Percentiles rank a stretch among this genome's conserved stretches.
Conservation (phyloP, 2,888 invertebrate species). For the Monochamus alternatus region DNA sequence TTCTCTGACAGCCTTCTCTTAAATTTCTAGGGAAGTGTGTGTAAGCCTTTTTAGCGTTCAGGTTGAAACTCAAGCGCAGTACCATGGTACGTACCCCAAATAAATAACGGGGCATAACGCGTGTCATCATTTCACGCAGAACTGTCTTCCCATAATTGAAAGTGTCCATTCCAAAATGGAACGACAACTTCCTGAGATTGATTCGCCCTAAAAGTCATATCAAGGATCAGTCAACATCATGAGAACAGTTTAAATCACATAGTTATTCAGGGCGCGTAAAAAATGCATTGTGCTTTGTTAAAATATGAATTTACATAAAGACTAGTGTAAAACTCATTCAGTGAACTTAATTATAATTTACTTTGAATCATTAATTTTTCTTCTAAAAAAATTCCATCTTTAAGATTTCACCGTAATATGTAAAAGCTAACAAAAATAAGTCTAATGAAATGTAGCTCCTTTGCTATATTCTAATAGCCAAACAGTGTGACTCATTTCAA, state of each 20-base stretch:
- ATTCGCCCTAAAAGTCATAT: slow-evolving; percentile 49
- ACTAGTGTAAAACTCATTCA: too few species aligned
- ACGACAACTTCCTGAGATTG: slow-evolving; percentile 50
- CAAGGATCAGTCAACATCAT: slow-evolving; percentile 24
- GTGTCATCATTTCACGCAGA: slow-evolving; percentile 65
- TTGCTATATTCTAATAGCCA: too few species aligned
- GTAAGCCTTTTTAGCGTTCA: slow-evolving; percentile 47
- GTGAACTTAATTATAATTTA: too few species aligned
- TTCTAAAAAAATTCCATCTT: too few species aligned
- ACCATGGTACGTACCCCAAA: slow-evolving; percentile 62
- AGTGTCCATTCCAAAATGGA: slow-evolving; percentile 63
- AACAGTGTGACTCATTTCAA: too few species aligned
- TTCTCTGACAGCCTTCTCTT: slow-evolving; percentile 33
- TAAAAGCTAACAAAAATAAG: too few species aligned
- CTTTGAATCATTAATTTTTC: too few species aligned
- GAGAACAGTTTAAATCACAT: not conserved
- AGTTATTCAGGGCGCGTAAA: too few species aligned
- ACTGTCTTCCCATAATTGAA: slow-evolving; percentile 65
- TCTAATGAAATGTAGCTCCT: too few species aligned
- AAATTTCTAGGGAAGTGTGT: slow-evolving; percentile 33
- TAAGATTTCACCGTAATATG: too few species aligned
- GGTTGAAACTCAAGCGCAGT: slow-evolving; percentile 38
- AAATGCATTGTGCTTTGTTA: too few species aligned
- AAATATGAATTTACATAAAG: too few species aligned
- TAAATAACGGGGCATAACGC: slow-evolving; percentile 62